Evolutionary conservation across 2,113 vertebrate genomes (phyloP).

Genomic region (Trogon melanurus): DNA sequence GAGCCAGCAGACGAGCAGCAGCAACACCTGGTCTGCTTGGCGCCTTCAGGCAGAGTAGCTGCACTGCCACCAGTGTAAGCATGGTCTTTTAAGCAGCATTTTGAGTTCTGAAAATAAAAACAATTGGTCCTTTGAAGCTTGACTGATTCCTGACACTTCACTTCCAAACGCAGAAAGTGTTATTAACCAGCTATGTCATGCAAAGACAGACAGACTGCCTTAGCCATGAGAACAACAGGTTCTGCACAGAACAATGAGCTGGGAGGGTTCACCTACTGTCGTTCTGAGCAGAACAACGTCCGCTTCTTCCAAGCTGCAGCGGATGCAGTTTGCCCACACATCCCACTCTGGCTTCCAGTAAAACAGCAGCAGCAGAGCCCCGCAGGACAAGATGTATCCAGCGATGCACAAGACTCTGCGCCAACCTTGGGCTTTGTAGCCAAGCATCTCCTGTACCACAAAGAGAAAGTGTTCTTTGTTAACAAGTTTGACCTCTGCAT

Average conservation of each 20-base stretch:
- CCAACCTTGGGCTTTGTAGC: constrained; percentile 71
- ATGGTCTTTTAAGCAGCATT: neutral
- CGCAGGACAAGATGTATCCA: constrained; percentile 76
- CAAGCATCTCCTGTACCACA: constrained; percentile 78
- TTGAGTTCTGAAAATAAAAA: neutral
- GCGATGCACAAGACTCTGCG: constrained; percentile 68
- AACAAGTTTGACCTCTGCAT: neutral
- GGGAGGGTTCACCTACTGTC: constrained; percentile 72
- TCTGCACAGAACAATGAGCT: constrained; percentile 54
- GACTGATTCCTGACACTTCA: neutral
- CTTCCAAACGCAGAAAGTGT: neutral
- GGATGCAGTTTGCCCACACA: constrained; percentile 74
- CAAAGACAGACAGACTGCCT: neutral
- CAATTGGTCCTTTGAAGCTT: neutral
- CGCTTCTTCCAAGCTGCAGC: constrained; percentile 76
- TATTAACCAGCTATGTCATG: neutral
- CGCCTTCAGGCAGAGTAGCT: neutral
- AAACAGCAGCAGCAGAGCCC: constrained; percentile 76
- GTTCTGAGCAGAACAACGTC: constrained; percentile 76
- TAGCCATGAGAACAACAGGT: neutral
- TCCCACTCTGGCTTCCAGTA: constrained; percentile 81
- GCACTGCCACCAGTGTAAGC: neutral
- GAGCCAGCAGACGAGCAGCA: too few species aligned
- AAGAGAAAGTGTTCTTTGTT: neutral
- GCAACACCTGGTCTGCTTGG: neutral